phyloP scores from a whole-genome alignment of 1,140 invertebrate genomes.

The honey bee (Apis mellifera) region DNA sequence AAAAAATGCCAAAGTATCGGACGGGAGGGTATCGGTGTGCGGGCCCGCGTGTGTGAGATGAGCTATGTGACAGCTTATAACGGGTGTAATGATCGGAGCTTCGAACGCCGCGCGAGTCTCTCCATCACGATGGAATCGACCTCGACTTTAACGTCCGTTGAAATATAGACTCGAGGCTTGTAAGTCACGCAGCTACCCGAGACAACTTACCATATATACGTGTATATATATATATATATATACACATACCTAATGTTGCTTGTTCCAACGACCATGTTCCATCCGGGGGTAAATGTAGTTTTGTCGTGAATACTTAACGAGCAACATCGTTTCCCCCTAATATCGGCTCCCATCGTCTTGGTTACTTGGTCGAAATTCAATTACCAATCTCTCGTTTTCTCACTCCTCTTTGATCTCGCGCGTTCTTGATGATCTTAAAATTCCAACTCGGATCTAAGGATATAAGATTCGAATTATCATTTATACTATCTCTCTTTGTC shows the following conservation, averaged over 20 bases:
- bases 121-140: conserved; percentile 47
- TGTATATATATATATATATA: neutral
- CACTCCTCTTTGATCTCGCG: neutral
- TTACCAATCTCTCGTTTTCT: neutral
- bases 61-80: conserved; percentile 62
- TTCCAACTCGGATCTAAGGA: neutral
- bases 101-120: conserved; percentile 10
- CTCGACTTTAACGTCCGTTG: conserved; percentile 57
- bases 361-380: conserved; percentile 7
- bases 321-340: conserved; percentile 1
- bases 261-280: conserved; percentile 25
- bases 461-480: no score
- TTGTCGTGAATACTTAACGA: conserved; percentile 36
- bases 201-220: neutral
- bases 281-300: conserved; percentile 37
- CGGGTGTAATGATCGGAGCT: conserved; percentile 57
- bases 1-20: conserved; percentile 12
- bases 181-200: conserved; percentile 49
- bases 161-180: conserved; percentile 57
- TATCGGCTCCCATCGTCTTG: neutral
- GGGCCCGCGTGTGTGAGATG: conserved; percentile 35
- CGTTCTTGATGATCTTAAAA: conserved; percentile 6
- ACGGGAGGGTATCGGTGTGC: neutral
- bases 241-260: conserved; percentile 10
- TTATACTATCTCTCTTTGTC: neutral